Evolutionary conservation across 2,797 vertebrate species (phyloP).

Genomic region (Nasua narica): DNA sequence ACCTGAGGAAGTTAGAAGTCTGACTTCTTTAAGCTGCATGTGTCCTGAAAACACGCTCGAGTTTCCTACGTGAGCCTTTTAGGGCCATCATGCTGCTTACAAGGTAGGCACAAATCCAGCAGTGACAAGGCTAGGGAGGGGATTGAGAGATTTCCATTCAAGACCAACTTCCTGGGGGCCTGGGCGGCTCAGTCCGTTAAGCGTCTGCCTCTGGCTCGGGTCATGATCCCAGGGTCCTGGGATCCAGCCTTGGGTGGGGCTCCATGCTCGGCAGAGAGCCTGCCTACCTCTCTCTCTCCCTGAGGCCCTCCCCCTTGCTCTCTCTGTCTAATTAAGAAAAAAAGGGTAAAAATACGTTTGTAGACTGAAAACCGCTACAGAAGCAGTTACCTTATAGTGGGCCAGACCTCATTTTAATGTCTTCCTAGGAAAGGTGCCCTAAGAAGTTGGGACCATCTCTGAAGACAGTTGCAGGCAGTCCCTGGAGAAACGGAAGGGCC

Average conservation of each 20-base stretch:
- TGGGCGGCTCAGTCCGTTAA: no score
- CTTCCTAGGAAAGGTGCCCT: not conserved
- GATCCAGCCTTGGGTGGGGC: no score
- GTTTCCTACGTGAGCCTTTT: not conserved
- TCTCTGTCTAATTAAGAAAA: no score
- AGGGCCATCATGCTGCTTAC: not conserved
- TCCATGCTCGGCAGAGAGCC: no score
- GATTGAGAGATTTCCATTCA: not conserved
- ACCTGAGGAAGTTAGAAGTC: not conserved
- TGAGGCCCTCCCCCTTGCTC: no score
- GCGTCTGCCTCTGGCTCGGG: no score
- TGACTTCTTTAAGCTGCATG: not conserved
- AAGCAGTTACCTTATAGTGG: not conserved
- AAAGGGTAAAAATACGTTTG: not conserved
- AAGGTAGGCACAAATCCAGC: not conserved
- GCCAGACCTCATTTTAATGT: not conserved
- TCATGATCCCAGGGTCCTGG: no score
- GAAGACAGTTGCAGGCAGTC: not conserved
- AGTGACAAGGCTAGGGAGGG: accelerated
- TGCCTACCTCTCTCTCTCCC: no score
- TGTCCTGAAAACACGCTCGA: not conserved
- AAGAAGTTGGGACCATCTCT: not conserved
- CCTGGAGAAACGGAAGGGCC: not conserved
- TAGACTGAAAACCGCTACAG: not conserved
- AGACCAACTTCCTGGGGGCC: no score